These are phyloP conservation scores for Therioaphis trifolii DNA, from an alignment of 2,888 invertebrate genomes.

Conservation along the genomic window DNA sequence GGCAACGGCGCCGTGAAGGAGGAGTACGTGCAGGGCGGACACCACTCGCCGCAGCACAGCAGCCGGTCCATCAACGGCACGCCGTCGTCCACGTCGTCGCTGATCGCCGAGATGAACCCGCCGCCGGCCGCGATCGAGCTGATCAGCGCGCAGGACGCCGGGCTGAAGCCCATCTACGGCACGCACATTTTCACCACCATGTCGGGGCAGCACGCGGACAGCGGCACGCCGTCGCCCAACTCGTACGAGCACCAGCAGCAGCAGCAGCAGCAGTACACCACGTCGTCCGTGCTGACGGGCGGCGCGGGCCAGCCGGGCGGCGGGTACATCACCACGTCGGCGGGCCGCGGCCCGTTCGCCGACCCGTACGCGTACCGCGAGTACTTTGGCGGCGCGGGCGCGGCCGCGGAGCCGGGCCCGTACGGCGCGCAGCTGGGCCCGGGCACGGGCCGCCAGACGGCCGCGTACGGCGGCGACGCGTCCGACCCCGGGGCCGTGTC, in stretches of 20 bases:
- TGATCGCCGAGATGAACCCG: slow-evolving; percentile 74
- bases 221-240: slow-evolving; percentile 76
- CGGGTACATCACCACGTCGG: slow-evolving; percentile 69
- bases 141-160: slow-evolving; percentile 69
- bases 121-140: slow-evolving; percentile 74
- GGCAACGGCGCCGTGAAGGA: slow-evolving; percentile 68
- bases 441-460: slow-evolving; percentile 66
- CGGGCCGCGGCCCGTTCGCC: slow-evolving; percentile 73
- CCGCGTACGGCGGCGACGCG: slow-evolving; percentile 69
- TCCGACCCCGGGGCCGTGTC: slow-evolving; percentile 73
- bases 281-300: slow-evolving; percentile 66
- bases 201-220: slow-evolving; percentile 66
- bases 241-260: slow-evolving; percentile 71
- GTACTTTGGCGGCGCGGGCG: slow-evolving; percentile 73
- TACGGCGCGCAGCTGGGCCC: slow-evolving; percentile 68
- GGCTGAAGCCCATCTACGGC: slow-evolving; percentile 74
- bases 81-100: slow-evolving; percentile 76
- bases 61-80: slow-evolving; percentile 76
- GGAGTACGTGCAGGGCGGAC: slow-evolving; percentile 65
- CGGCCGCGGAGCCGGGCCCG: slow-evolving; percentile 70
- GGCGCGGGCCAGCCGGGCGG: slow-evolving; percentile 67
- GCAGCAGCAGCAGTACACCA: slow-evolving; percentile 68
- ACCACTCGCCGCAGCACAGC: slow-evolving; percentile 75
- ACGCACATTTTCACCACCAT: slow-evolving; percentile 79
- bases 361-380: slow-evolving; percentile 85